Percentiles rank a stretch among this genome's conserved stretches.
Evolutionary conservation across 1,140 invertebrate species (phyloP).

Genomic region (Vanessa tameamea): DNA sequence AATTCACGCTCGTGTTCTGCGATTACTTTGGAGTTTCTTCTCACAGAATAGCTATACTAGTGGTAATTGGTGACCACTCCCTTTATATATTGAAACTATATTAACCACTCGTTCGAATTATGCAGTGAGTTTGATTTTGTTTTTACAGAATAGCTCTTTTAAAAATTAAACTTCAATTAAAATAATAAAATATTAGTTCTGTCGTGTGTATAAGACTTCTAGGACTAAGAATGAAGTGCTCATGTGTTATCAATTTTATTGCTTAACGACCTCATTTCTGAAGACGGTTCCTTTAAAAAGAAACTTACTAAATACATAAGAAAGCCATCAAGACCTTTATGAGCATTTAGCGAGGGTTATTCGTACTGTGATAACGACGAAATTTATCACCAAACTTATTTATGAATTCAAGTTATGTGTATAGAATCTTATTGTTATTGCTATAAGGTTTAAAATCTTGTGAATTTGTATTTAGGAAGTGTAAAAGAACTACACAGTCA

Average conservation of each 20-base stretch:
- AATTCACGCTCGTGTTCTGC: too few relatives aligned
- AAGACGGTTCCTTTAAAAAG: conserved; percentile 4
- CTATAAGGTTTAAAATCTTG: conserved; percentile 25
- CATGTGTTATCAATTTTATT: conserved; percentile 14
- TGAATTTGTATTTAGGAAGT: conserved; percentile 1
- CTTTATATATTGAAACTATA: too few relatives aligned
- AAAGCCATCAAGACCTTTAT: conserved; percentile 56
- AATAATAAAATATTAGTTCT: too few relatives aligned
- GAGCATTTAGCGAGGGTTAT: conserved; percentile 47
- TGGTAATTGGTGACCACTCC: too few relatives aligned
- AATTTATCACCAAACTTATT: conserved; percentile 11
- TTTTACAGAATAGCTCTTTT: too few relatives aligned
- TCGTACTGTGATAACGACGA: conserved; percentile 38
- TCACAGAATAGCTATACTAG: too few relatives aligned
- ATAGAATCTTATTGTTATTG: background rate
- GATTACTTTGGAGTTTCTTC: too few relatives aligned
- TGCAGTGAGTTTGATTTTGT: too few relatives aligned
- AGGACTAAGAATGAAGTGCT: background rate
- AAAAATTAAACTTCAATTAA: too few relatives aligned
- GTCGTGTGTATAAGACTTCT: too few relatives aligned
- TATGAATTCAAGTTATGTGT: background rate
- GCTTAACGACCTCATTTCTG: conserved; percentile 20
- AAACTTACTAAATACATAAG: conserved; percentile 38
- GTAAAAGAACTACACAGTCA: conserved; percentile 29
- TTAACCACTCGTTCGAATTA: too few relatives aligned